Percentiles rank a stretch among this genome's conserved stretches.
These are phyloP conservation scores for Solen grandis DNA, from an alignment of 1,140 invertebrate genomes.

Conservation along the genomic window DNA sequence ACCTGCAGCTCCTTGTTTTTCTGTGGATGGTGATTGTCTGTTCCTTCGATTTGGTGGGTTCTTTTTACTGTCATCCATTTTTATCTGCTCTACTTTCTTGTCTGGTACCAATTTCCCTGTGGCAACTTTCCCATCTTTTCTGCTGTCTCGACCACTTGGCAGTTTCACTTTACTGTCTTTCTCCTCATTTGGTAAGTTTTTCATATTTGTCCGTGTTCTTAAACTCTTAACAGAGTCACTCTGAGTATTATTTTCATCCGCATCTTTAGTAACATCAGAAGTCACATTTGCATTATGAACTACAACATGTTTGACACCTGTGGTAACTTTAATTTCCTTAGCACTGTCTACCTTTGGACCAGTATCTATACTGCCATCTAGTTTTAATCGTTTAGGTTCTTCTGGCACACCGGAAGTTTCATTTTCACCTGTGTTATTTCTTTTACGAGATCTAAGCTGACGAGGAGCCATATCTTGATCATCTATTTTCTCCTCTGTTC, in stretches of 20 bases:
- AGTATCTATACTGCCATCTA: slow-evolving; percentile 17
- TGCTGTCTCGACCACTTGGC: slow-evolving; percentile 5
- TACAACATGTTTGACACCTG: background rate
- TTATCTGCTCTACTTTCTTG: slow-evolving; percentile 25
- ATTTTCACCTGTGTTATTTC: slow-evolving; percentile 35
- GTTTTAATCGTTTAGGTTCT: slow-evolving; percentile 35
- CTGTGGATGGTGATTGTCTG: slow-evolving; percentile 48
- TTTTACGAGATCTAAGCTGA: slow-evolving; percentile 51
- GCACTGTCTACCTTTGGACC: slow-evolving; percentile 17
- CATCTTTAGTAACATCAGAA: too few species aligned
- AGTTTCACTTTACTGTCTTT: slow-evolving; percentile 13
- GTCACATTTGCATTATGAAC: slow-evolving; percentile 10
- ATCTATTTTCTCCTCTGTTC: slow-evolving; percentile 26
- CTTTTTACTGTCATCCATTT: slow-evolving; percentile 23
- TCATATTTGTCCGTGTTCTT: slow-evolving; percentile 42
- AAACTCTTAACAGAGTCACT: slow-evolving; percentile 41
- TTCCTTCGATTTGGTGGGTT: slow-evolving; percentile 37
- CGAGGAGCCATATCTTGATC: slow-evolving; percentile 19
- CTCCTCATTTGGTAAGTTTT: slow-evolving; percentile 22
- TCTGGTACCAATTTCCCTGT: slow-evolving; percentile 7
- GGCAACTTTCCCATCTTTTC: slow-evolving; percentile 27
- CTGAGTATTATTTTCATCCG: slow-evolving; percentile 30
- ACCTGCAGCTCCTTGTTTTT: slow-evolving; percentile 2
- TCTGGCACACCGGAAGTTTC: background rate
- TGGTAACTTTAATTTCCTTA: background rate